These are phyloP conservation scores for Thamnophis sirtalis DNA, from an alignment of 2,113 vertebrate genomes.

Conservation along the genomic window DNA sequence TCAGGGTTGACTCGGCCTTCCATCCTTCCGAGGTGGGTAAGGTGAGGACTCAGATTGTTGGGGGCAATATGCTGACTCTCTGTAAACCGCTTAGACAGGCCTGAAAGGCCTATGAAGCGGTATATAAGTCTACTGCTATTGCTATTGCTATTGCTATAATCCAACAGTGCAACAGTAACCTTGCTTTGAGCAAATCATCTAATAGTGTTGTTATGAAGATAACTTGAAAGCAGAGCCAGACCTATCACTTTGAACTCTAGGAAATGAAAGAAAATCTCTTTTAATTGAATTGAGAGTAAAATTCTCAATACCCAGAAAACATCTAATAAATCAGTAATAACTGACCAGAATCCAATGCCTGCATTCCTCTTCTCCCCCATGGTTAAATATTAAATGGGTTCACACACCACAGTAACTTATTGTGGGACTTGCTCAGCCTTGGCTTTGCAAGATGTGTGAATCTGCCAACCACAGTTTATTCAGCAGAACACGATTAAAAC, in stretches of 20 bases:
- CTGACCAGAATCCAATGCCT: neutral
- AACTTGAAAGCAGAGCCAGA: neutral
- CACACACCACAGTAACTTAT: neutral
- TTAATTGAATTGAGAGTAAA: neutral
- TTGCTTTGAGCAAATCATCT: neutral
- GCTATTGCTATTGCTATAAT: too few relatives aligned
- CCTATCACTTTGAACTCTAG: neutral
- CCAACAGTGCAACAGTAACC: neutral
- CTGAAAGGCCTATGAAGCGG: too few relatives aligned
- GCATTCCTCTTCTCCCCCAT: neutral
- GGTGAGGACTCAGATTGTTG: too few relatives aligned
- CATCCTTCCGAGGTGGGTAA: too few relatives aligned
- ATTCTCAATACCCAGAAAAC: neutral
- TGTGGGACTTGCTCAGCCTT: neutral
- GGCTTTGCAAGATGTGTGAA: neutral
- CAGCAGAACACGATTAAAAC: neutral
- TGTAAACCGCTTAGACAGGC: too few relatives aligned
- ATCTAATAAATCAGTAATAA: neutral
- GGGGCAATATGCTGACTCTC: too few relatives aligned
- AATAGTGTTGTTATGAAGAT: neutral
- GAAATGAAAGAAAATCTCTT: neutral
- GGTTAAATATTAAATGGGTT: neutral
- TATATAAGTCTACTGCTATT: too few relatives aligned
- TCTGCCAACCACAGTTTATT: neutral
- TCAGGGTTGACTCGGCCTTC: too few relatives aligned